Evolutionary conservation across 2,888 invertebrate species (phyloP), one percentile per base, ranked within the genome.

Genomic region (Nephrocerus scutellatus): DNA sequence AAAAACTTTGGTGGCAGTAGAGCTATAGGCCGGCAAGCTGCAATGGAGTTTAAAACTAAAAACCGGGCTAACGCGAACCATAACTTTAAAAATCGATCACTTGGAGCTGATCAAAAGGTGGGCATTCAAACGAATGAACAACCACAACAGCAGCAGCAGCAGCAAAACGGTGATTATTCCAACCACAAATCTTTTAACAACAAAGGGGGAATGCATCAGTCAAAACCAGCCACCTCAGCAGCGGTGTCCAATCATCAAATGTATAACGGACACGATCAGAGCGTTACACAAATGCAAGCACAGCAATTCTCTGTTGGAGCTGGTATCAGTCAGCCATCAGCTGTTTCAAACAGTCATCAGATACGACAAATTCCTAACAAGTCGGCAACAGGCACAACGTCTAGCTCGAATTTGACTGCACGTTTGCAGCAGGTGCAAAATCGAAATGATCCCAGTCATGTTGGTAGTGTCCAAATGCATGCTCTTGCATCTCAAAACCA

Each of bases 401-500:
- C 21, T 25, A 35, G 33, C 22, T 56, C 62, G 4, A 62, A 62
- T 45, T 45, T 65, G 6, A 60, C 64, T n/a, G 62, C 62, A 41
- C 56, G 64, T 10, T 47, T 64, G 43, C 65, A 65, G 31, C 64
- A 63, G 41, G 63, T 63, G 14, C 64, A 65, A 46, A 62, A 62
- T 38, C 61, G 65, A 4, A 66, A 66, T 41, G 66, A 66, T 47
- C 66, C 66, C 10, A 66, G 63, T 45, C 66, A 67, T 41, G 66
- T 66, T 6, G 66, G 66, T n/a, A 66, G 65, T 34, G 60, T 66
- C 3, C 66, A 67, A 54, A 66, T 66, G 66, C 66, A 67, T 36
- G 56, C 66, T n/a, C 40, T 67, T 31, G 65, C 63, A 20, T 53
- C 54, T 20, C 66, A 63, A 42, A 62, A 59, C 43, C 59, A 56